phyloP scores from a whole-genome alignment of 2,888 invertebrate species.

The Strigamia crassipes region DNA sequence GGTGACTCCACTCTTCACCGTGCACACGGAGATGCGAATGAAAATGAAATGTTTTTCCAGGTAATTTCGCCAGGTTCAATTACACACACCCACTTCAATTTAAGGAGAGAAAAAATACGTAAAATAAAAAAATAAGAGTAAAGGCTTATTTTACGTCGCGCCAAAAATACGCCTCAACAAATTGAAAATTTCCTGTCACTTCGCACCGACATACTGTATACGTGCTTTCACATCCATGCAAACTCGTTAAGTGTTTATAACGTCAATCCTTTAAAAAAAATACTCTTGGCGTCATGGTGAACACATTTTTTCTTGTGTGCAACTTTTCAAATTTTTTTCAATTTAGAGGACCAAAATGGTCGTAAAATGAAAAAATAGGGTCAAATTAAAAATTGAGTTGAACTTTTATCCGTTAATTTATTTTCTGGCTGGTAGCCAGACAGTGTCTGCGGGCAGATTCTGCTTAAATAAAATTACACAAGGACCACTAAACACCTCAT shows the following conservation, averaged over 20 bases:
- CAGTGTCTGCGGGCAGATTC: constrained; percentile 2
- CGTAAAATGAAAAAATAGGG: not conserved
- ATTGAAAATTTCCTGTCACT: no score
- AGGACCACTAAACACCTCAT: constrained; percentile 4
- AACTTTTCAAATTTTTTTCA: not conserved
- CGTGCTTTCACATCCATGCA: no score
- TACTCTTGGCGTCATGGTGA: no score
- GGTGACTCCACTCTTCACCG: not conserved
- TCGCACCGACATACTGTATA: no score
- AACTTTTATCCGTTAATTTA: constrained; percentile 3
- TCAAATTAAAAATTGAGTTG: constrained; percentile 1
- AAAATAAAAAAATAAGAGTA: not conserved
- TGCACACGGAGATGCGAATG: not conserved
- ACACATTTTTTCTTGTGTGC: no score
- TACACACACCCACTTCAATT: constrained; percentile 1
- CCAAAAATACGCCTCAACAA: no score
- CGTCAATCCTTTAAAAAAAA: no score
- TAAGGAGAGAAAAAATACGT: not conserved
- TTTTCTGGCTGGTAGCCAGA: constrained; percentile 3
- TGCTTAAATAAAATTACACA: constrained; percentile 10
- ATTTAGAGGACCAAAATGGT: not conserved
- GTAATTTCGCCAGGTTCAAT: constrained; percentile 10
- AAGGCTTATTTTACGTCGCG: no score
- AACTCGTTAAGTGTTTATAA: no score
- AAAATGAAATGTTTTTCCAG: constrained; percentile 6